Evolutionary conservation across 2,113 vertebrate species (phyloP), one percentile per base, ranked within the genome.

Genomic region (Sinocyclocheilus maitianheensis): DNA sequence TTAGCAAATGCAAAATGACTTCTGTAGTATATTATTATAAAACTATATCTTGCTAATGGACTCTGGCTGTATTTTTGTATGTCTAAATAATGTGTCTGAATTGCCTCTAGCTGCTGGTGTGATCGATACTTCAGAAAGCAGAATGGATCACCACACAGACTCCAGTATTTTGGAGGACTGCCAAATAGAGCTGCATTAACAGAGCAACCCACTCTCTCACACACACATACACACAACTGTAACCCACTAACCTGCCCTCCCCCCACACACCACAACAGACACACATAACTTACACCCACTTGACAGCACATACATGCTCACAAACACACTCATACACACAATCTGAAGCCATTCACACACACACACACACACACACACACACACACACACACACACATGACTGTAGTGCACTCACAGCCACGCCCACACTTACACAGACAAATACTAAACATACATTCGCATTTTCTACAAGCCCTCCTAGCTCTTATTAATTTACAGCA

Each of bases 61-160:
- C 48, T 74, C 51, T 10, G 48, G 24, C 34, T 74, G 48, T 74
- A 74, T 74, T 84, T 62, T 69, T 51, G 62, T 69, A 69, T 26
- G 89, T 92, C 90, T 90, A 89, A 91, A 89, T 37, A 71, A 71
- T 91, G 86, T 87, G 88, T 37, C 43, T 83, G 60, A 91, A 91
- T 90, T 2, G 78, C 63, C 87, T 91, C 77, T 75, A 88, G 86
- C 89, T 87, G 85, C 76, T 90, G 86, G 89, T 87, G 80, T 67
- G 88, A 94, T 94, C 93, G 90, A 94, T 94, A 93, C 91, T 91
- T 93, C 85, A 92, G 48, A 84, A 74, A 83, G 65, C 89, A 60
- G 55, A 22, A 69, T 83, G 87, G 94, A 92, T 91, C 91, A 84
- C 91, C 91, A 85, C 86, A 92, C 89, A 88, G 90, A 90, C 92